Percentiles rank a stretch among this genome's conserved stretches.
Conservation (phyloP, 2,113 vertebrate genomes). For the Mustelus asterias region DNA sequence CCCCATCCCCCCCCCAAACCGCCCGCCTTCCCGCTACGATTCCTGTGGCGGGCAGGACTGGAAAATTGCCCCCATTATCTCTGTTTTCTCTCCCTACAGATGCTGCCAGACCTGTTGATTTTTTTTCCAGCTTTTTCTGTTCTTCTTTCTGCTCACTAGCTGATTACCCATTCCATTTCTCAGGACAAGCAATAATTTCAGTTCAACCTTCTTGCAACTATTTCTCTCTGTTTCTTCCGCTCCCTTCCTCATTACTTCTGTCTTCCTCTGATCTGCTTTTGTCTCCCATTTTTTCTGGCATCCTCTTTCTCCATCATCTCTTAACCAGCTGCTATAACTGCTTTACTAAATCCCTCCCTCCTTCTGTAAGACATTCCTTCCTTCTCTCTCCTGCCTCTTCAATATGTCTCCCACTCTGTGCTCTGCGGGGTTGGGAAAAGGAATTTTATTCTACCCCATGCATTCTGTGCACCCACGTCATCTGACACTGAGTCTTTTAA, state of each 20-base stretch:
- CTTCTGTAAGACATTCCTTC: not conserved
- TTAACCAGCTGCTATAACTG: not conserved
- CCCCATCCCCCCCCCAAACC: too few relatives aligned
- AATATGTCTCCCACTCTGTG: not conserved
- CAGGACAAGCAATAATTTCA: not conserved
- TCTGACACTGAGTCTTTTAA: not conserved
- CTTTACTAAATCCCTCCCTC: not conserved
- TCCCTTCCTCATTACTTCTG: not conserved
- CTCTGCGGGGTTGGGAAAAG: not conserved
- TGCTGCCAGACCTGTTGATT: too few relatives aligned
- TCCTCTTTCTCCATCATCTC: not conserved
- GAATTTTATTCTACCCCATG: not conserved
- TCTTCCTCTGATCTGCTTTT: not conserved
- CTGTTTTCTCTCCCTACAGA: too few relatives aligned
- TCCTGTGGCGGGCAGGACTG: too few relatives aligned
- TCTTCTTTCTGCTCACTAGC: not conserved
- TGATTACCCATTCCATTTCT: not conserved
- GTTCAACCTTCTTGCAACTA: not conserved
- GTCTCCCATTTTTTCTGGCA: not conserved
- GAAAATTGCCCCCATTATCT: too few relatives aligned
- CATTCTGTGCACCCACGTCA: not conserved
- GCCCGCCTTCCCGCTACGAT: too few relatives aligned
- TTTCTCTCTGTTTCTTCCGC: not conserved
- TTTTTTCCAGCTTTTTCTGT: too few relatives aligned
- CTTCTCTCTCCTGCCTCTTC: not conserved